Percentiles rank a stretch among this genome's conserved stretches.
Conservation (phyloP, 2,888 invertebrate genomes). For the Creontiades dilutus region DNA sequence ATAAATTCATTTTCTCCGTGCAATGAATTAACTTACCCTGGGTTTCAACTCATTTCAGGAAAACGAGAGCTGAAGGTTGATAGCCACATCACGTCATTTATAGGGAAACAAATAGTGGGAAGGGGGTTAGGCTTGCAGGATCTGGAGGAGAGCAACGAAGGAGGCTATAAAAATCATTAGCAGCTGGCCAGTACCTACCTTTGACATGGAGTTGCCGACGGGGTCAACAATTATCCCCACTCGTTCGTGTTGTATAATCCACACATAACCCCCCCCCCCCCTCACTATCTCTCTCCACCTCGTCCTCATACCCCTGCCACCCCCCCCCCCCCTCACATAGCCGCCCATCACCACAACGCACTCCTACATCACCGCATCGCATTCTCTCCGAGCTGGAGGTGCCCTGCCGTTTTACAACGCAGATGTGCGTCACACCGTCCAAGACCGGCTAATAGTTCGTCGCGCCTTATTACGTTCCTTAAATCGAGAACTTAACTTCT, state of each 20-base stretch:
- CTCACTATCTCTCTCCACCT: not conserved
- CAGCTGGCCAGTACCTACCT: constrained; percentile 65
- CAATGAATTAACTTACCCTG: constrained; percentile 20
- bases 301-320: too few relatives aligned
- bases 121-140: not conserved
- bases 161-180: constrained; percentile 67
- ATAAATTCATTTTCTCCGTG: constrained; percentile 36
- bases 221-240: constrained; percentile 64
- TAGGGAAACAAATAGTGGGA: not conserved
- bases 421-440: constrained; percentile 10
- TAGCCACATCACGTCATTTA: constrained; percentile 44
- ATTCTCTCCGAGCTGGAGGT: not conserved
- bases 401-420: constrained; percentile 41
- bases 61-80: constrained; percentile 51
- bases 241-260: constrained; percentile 57
- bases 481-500: too few relatives aligned
- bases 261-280: constrained; percentile 31
- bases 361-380: too few relatives aligned
- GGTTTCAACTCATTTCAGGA: constrained; percentile 27
- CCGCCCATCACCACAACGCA: too few relatives aligned
- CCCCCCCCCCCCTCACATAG: too few relatives aligned
- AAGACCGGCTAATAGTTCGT: constrained; percentile 22
- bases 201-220: constrained; percentile 68
- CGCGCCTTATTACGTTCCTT: too few relatives aligned
- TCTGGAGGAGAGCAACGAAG: constrained; percentile 53